Evolutionary conservation across 2,797 vertebrate species (phyloP).

Genomic region (Onychomys torridus): DNA sequence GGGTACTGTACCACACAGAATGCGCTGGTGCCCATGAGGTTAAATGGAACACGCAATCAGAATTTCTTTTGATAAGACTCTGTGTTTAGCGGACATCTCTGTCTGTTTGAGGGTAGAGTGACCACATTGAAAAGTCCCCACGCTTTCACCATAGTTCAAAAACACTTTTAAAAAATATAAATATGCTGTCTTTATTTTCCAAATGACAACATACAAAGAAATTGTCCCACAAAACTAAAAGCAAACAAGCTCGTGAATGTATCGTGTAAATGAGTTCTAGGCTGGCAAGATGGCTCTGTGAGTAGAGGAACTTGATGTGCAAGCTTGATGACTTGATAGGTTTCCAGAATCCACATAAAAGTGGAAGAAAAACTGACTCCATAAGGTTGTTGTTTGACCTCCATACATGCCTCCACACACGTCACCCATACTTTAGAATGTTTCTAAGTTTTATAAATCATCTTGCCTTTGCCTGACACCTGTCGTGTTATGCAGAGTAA

Average conservation of each 20-base stretch:
- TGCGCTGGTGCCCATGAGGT: no score
- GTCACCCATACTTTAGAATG: neutral
- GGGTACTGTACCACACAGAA: accelerated
- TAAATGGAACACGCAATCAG: neutral
- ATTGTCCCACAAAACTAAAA: neutral
- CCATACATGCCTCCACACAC: neutral
- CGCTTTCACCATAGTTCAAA: neutral
- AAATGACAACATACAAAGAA: neutral
- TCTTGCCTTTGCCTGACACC: neutral
- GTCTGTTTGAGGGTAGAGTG: neutral
- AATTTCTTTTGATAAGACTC: neutral
- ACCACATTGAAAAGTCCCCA: neutral
- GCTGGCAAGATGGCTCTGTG: neutral
- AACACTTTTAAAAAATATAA: neutral
- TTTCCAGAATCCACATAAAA: neutral
- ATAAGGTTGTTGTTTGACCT: neutral
- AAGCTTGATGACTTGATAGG: neutral
- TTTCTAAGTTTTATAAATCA: neutral
- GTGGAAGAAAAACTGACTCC: neutral
- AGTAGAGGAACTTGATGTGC: neutral
- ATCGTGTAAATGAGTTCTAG: neutral
- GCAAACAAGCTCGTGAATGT: neutral
- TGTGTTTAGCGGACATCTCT: neutral
- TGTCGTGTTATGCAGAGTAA: neutral
- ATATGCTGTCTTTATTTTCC: neutral